Base-by-base conservation (phyloP, 2,888 invertebrate genomes). In the Hoplodrina ambigua region DNA sequence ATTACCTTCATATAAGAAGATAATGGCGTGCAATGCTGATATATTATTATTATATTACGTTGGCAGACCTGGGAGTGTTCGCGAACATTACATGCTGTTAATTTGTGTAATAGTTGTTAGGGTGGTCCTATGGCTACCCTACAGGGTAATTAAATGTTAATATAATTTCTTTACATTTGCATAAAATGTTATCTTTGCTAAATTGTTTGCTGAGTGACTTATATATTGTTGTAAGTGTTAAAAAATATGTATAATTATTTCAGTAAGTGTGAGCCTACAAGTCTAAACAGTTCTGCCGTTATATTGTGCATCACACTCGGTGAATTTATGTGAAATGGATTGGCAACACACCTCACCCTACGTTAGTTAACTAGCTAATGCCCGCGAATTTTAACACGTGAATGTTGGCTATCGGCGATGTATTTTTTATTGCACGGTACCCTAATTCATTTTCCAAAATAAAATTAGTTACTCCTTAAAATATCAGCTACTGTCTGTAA, bases 21-120 rank as follows among this genome's bases (percentile, higher is more conserved):
- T 85, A 83, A 82, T 83, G 59, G 85, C 86, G 69, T 83, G 72
- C 82, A 72, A 84, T 85, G 83, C 76, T 74, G 75, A 81, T 84
- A 84, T 81, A 83, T 74, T 72, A 72, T 77, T 70, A 70, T 74
- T 44, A 57, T 78, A 74, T 82, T 72, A 79, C 71, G 73, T 82
- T 68, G 62, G 69, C 77, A 76, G 79, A 72, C 69, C 69, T 68
- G 76, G 85, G 84, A 82, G 86, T 85, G 86, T 58, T 82, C 76
- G 69, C 68, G 67, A 72, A 83, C 78, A 81, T 83, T 82, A 86
- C 81, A 81, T 72, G 65, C 70, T 80, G 83, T 86, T 88, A 88
- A 88, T 88, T 88, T 88, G 88, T 83, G 70, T 88, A 88, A 88
- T 88, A 81, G 86, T 69, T 80, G 80, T 75, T 41, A 72, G 59